Conservation (phyloP, 2,888 invertebrate species). For the Corythucha ciliata region DNA sequence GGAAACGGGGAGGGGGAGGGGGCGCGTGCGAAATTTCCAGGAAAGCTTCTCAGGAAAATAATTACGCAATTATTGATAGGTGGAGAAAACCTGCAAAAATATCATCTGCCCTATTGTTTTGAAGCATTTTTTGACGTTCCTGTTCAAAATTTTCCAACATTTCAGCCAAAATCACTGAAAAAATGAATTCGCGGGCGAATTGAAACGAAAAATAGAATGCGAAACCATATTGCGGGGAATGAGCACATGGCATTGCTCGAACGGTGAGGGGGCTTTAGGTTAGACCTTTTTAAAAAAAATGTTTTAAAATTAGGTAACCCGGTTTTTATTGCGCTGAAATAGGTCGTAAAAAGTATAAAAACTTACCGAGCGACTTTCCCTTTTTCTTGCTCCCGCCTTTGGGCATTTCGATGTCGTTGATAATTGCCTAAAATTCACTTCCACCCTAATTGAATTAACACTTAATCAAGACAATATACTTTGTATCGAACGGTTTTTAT, state of each 20-base stretch:
- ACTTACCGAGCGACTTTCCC: conserved; percentile 52
- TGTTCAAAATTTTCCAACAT: too few relatives aligned
- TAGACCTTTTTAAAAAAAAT: neutral
- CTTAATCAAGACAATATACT: conserved; percentile 72
- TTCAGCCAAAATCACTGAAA: neutral
- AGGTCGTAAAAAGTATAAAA: too few relatives aligned
- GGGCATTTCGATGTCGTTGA: conserved; percentile 50
- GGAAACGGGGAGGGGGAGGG: too few relatives aligned
- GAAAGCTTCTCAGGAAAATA: too few relatives aligned
- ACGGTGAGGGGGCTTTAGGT: conserved; percentile 1
- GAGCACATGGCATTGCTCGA: conserved; percentile 18
- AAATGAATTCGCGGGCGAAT: neutral
- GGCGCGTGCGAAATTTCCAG: too few relatives aligned
- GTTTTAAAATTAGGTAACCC: too few relatives aligned
- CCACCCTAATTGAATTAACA: conserved; percentile 44
- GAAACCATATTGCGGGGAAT: neutral
- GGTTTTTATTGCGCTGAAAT: too few relatives aligned
- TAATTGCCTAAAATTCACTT: conserved; percentile 40
- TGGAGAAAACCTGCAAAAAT: too few relatives aligned
- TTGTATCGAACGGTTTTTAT: conserved; percentile 62
- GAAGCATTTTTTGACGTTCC: too few relatives aligned
- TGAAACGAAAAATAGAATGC: conserved; percentile 1
- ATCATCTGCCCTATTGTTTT: too few relatives aligned
- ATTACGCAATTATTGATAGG: too few relatives aligned
- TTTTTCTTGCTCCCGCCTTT: conserved; percentile 60